Conservation (phyloP, 2,797 vertebrate species). For the Lutra lutra region DNA sequence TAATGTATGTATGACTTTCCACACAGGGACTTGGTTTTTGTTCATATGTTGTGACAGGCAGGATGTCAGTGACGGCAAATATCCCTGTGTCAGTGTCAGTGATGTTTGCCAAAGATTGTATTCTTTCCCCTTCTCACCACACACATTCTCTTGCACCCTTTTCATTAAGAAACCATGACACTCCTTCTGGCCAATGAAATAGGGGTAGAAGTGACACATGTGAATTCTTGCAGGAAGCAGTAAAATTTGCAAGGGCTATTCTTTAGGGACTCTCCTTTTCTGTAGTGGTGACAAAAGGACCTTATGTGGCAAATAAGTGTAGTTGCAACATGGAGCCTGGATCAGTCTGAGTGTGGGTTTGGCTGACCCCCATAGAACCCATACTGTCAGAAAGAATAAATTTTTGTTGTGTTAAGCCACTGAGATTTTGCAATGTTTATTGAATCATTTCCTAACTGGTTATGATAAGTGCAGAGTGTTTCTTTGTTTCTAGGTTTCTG, state of each 20-base stretch:
- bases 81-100: neutral
- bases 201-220: neutral
- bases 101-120: neutral
- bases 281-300: neutral
- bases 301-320: rapidly evolving
- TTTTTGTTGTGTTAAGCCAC: neutral
- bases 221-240: neutral
- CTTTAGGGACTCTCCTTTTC: neutral
- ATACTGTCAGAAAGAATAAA: neutral
- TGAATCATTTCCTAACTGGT: neutral
- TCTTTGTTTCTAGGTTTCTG: neutral
- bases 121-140: neutral
- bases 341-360: rapidly evolving
- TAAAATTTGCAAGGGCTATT: neutral
- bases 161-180: neutral
- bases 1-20: neutral
- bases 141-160: neutral
- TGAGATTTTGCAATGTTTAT: neutral
- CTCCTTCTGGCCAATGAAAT: neutral
- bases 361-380: rapidly evolving
- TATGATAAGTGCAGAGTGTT: neutral
- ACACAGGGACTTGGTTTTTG: neutral
- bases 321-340: rapidly evolving
- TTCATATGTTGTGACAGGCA: neutral
- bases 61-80: neutral